phyloP scores from a whole-genome alignment of 2,113 vertebrate genomes.

The Capreolus pygargus region DNA sequence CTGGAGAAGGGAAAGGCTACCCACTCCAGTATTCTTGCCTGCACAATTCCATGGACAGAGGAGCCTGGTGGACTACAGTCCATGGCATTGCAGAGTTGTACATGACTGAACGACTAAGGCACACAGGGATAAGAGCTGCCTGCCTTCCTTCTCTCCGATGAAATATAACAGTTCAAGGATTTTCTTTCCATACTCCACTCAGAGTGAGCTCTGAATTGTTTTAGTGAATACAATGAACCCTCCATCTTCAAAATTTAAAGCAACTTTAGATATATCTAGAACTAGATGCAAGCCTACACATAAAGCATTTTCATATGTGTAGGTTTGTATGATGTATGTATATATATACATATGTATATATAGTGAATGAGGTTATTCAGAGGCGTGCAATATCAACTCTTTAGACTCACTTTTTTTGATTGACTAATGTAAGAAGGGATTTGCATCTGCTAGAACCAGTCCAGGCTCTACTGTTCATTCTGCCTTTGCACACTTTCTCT shows the following conservation, averaged over 20 bases:
- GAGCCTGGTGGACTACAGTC: background rate
- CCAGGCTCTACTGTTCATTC: background rate
- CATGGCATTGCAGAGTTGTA: fast-evolving
- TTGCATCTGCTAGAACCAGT: background rate
- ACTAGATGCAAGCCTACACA: background rate
- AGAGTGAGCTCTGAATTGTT: background rate
- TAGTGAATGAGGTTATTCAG: background rate
- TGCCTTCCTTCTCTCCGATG: background rate
- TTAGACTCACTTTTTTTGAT: background rate
- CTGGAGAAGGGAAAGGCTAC: background rate
- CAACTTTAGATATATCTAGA: background rate
- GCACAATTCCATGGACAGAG: background rate
- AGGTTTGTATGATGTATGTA: background rate
- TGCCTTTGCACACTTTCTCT: background rate
- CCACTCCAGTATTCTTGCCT: background rate
- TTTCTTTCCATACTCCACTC: background rate
- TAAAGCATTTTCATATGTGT: background rate
- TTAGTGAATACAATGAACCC: background rate
- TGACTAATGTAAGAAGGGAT: background rate
- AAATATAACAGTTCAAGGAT: background rate
- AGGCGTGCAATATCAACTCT: background rate
- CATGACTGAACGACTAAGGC: background rate
- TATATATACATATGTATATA: background rate
- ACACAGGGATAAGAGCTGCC: background rate
- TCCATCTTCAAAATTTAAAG: background rate